phyloP scores from a whole-genome alignment of 2,113 vertebrate genomes.

The Parotia lawesii region DNA sequence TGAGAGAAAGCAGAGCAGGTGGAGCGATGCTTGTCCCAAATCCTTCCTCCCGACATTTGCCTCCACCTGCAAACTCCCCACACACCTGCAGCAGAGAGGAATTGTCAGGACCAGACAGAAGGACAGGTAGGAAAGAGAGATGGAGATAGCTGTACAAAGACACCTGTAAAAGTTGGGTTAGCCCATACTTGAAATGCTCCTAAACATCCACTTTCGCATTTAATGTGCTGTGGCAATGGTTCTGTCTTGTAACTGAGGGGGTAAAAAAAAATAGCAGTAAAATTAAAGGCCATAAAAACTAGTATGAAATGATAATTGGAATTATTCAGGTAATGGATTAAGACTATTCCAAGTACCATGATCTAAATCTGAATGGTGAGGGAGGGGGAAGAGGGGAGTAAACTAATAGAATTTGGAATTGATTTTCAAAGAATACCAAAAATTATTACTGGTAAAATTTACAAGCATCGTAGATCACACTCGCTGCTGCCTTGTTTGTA shows the following conservation, averaged over 20 bases:
- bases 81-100: neutral
- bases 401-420: conserved; percentile 32
- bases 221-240: neutral
- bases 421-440: conserved; percentile 53
- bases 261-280: neutral
- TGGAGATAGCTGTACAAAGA: neutral
- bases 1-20: conserved; percentile 23
- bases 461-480: neutral
- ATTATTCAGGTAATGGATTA: conserved; percentile 41
- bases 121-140: neutral
- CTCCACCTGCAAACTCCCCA: neutral
- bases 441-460: conserved; percentile 54
- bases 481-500: conserved; percentile 15
- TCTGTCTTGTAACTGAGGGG: neutral
- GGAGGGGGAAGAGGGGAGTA: neutral
- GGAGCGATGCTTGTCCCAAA: neutral
- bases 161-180: neutral
- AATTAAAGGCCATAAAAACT: conserved; percentile 19
- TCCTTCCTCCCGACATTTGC: neutral
- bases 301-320: conserved; percentile 17
- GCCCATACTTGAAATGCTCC: neutral
- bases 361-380: conserved; percentile 28
- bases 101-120: neutral
- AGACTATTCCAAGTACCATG: neutral
- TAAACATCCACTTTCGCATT: neutral